Evolutionary conservation across 2,888 invertebrate species (phyloP), one percentile per base, ranked within the genome.

Genomic region (Amblyjoppa fuscipennis): DNA sequence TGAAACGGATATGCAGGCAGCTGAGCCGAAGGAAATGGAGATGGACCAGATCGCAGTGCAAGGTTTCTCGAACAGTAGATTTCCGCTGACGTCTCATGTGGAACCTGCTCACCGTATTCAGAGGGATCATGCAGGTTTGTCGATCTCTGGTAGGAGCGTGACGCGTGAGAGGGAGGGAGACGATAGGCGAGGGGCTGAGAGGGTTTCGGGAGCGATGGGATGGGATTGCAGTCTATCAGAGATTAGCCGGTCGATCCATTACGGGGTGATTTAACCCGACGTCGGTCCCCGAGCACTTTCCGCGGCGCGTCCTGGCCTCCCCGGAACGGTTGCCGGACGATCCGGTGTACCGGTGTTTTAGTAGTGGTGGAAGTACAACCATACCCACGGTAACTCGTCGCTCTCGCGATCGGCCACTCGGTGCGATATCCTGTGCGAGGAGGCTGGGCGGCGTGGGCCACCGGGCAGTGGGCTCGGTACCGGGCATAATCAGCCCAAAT

Each of bases 171-270:
- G 56, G 16, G 56, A 13, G 45, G 11, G 61, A 25, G 34, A 49
- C 20, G 34, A 49, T 28, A 6, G 31, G 41, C n/a, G 71, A 34
- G 73, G 53, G 41, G 38, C 53, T 56, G 56, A 59, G 16, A 64
- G 78, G 82, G 74, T 75, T 76, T 68, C 56, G n/a, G n/a, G 73
- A 77, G 68, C 61, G 68, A 74, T 81, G 73, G 68, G 34, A 70
- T 74, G 69, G 83, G 53, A 77, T 74, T 74, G 89, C 89, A 92
- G 89, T 91, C 92, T 90, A 91, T 92, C 92, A 90, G 90, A 92
- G 92, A 93, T 93, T 91, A 92, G 91, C 90, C 89, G 89, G 84
- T 89, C 91, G 90, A 91, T 92, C 91, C 92, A 92, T 92, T 91
- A 92, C 90, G 88, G 90, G 89, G 89, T 92, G 91, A 92, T 92